Percentiles rank a stretch among this genome's conserved stretches.
These are phyloP conservation scores for Tapirus terrestris DNA, from an alignment of 2,113 vertebrate genomes.

Conservation along the genomic window DNA sequence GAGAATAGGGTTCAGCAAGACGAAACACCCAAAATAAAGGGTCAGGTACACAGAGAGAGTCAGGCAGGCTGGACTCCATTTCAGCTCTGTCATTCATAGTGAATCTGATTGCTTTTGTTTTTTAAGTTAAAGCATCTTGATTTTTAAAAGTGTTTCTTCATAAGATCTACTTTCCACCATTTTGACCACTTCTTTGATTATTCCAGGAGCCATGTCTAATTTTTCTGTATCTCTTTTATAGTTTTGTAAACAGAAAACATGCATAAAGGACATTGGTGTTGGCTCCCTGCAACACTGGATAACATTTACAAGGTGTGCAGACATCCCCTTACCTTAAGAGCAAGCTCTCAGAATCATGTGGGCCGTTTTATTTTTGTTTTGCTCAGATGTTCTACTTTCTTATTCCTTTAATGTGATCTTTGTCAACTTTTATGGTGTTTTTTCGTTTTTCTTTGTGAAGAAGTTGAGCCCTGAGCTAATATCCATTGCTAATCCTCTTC, in stretches of 20 bases:
- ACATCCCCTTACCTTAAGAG: neutral
- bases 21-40: neutral
- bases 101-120: neutral
- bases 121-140: neutral
- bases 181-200: neutral
- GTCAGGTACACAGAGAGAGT: neutral
- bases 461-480: too few species aligned
- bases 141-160: neutral
- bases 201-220: neutral
- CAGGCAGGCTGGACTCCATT: neutral
- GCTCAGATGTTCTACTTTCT: neutral
- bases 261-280: neutral
- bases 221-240: neutral
- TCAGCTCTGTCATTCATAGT: neutral
- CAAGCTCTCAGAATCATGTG: neutral
- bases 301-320: rapidly evolving
- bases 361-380: neutral
- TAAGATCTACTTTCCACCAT: neutral
- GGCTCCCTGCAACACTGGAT: neutral
- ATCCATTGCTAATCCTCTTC: too few species aligned
- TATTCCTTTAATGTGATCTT: neutral
- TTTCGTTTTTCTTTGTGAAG: too few species aligned
- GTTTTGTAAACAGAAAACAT: neutral
- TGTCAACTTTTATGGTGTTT: neutral
- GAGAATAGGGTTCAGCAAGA: neutral